These are phyloP conservation scores for Podilymbus podiceps DNA, from an alignment of 2,113 vertebrate genomes.

Conservation along the genomic window DNA sequence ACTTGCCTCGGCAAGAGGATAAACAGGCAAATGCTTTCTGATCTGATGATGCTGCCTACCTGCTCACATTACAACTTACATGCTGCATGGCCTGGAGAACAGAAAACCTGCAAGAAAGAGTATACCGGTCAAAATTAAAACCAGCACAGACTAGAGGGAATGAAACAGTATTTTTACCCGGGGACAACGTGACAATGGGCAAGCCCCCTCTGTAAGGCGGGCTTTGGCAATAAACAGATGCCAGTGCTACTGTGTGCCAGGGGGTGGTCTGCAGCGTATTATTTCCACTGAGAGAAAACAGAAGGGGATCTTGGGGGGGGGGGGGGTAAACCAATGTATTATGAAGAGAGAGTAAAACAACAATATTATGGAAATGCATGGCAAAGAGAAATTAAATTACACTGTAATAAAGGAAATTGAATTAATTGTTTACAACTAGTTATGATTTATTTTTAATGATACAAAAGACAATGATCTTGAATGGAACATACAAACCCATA, in stretches of 20 bases:
- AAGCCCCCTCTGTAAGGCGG: neutral
- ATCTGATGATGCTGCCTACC: neutral
- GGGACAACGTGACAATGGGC: neutral
- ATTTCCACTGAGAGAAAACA: neutral
- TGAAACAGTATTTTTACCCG: neutral
- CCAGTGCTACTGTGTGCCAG: too few relatives aligned
- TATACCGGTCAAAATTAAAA: neutral
- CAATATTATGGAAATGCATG: neutral
- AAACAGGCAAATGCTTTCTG: neutral
- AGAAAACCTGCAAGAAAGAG: neutral
- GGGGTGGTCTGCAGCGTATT: neutral
- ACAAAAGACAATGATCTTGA: constrained; percentile 18
- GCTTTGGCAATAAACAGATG: neutral
- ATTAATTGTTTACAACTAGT: constrained; percentile 51
- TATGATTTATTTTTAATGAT: constrained; percentile 57
- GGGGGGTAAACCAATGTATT: neutral
- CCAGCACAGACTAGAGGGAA: neutral
- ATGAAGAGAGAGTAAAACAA: neutral
- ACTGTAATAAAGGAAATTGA: constrained; percentile 20
- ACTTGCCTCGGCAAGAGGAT: neutral
- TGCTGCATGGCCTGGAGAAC: neutral
- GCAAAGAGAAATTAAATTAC: constrained; percentile 32
- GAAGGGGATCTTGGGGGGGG: neutral
- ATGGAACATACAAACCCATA: constrained; percentile 38
- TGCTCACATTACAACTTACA: neutral